These are phyloP conservation scores for Eumerus sabulonum DNA, from an alignment of 2,888 invertebrate species.

Conservation along the genomic window DNA sequence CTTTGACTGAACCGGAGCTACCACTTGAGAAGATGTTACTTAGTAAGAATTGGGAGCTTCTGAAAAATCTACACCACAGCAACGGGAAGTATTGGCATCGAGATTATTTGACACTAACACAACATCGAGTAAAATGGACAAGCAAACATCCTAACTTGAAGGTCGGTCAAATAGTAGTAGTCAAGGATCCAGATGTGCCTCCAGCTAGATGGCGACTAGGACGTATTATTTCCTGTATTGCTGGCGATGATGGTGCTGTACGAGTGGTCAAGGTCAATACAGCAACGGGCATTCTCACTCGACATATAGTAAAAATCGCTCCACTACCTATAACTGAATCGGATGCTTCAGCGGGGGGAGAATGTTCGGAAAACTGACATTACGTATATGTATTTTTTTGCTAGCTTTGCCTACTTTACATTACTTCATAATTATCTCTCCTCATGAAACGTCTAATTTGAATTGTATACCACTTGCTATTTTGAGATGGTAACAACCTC, in stretches of 20 bases:
- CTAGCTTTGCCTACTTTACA: no score
- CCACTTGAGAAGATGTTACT: neutral
- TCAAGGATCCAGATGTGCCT: neutral
- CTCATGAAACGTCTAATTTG: no score
- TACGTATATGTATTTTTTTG: no score
- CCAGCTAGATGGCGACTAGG: conserved; percentile 2
- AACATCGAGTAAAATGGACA: conserved; percentile 2
- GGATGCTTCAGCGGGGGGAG: neutral
- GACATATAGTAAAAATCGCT: neutral
- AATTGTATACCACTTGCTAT: no score
- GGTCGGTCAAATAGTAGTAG: neutral
- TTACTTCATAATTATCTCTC: no score
- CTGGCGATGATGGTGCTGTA: neutral
- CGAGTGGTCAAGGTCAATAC: conserved; percentile 1
- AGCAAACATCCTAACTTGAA: conserved; percentile 47
- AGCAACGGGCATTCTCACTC: neutral
- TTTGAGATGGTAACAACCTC: no score
- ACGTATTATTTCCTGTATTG: neutral
- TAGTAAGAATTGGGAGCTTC: no score
- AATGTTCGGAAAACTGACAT: conserved; percentile 2
- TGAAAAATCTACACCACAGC: neutral
- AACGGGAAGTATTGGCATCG: neutral
- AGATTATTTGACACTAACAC: neutral
- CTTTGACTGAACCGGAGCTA: no score
- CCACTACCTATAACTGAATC: neutral